phyloP scores from a whole-genome alignment of 1,140 invertebrate genomes.

The Pachyrhynchus sulphureomaculatus region DNA sequence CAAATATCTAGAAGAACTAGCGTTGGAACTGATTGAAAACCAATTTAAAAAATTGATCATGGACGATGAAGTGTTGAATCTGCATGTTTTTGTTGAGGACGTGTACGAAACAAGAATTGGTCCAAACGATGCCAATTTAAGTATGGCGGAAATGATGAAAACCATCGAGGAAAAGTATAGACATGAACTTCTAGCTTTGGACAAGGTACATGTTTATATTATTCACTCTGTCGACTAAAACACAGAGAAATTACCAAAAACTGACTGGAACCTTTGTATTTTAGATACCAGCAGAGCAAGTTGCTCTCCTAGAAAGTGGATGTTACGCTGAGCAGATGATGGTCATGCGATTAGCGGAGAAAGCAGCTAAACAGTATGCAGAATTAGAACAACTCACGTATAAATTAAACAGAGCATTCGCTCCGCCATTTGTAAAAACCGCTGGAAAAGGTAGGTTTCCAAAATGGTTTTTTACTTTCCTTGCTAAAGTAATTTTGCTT shows the following conservation, averaged over 20 bases:
- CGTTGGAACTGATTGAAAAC: conserved; percentile 52
- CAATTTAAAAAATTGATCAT: conserved; percentile 56
- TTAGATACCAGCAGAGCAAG: conserved; percentile 56
- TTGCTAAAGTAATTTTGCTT: too few species aligned
- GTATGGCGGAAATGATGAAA: conserved; percentile 60
- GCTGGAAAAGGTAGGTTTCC: conserved; percentile 26
- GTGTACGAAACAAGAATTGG: conserved; percentile 64
- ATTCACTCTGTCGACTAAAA: too few species aligned
- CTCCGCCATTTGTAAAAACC: conserved; percentile 49
- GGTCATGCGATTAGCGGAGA: conserved; percentile 59
- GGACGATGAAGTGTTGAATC: conserved; percentile 58
- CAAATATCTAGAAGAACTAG: conserved; percentile 51
- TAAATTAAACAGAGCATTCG: conserved; percentile 58
- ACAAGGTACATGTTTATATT: too few species aligned
- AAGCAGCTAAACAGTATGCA: conserved; percentile 60
- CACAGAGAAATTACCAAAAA: too few species aligned
- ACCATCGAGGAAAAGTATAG: conserved; percentile 63
- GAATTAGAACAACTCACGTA: conserved; percentile 56
- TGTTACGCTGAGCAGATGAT: conserved; percentile 61
- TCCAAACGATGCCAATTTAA: conserved; percentile 57
- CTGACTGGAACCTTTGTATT: too few species aligned
- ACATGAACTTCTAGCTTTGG: conserved; percentile 35
- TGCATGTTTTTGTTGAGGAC: conserved; percentile 64
- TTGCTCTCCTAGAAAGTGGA: conserved; percentile 57
- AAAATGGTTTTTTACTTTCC: too few species aligned